Percentiles rank a stretch among this genome's conserved stretches.
These are phyloP conservation scores for Bufotes viridis DNA, from an alignment of 2,797 vertebrate genomes.

Conservation along the genomic window DNA sequence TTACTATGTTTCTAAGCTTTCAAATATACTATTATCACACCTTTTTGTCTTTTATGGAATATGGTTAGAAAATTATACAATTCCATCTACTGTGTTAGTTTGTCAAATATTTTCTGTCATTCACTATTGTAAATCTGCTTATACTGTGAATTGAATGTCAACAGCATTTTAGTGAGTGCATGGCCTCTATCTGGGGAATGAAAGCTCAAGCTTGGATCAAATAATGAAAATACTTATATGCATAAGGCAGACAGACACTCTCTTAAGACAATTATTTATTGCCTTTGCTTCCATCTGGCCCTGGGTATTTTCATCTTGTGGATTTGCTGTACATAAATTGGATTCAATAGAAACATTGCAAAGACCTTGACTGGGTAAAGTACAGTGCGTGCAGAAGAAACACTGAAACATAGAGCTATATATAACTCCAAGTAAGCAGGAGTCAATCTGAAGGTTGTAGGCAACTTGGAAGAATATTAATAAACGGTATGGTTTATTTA, in stretches of 20 bases:
- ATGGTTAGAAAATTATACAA: too few species aligned
- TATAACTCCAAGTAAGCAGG: not conserved
- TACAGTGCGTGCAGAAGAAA: not conserved
- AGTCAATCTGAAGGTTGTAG: not conserved
- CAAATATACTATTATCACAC: too few species aligned
- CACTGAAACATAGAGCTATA: not conserved
- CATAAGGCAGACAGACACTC: not conserved
- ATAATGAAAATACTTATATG: not conserved
- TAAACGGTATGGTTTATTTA: not conserved
- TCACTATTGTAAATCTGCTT: not conserved
- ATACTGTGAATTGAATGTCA: not conserved
- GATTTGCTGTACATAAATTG: constrained; percentile 2
- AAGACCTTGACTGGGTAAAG: not conserved
- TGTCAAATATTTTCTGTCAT: not conserved
- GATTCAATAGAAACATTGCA: constrained; percentile 1
- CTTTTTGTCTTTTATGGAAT: too few species aligned
- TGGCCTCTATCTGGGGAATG: not conserved
- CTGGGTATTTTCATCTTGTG: not conserved
- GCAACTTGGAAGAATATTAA: not conserved
- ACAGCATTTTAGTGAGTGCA: not conserved
- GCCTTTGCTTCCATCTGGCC: not conserved
- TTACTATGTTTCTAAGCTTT: too few species aligned
- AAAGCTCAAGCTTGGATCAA: not conserved
- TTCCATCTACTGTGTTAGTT: too few species aligned
- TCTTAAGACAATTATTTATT: not conserved